Conservation (phyloP, 2,113 vertebrate species). For the Alethe diademata region DNA sequence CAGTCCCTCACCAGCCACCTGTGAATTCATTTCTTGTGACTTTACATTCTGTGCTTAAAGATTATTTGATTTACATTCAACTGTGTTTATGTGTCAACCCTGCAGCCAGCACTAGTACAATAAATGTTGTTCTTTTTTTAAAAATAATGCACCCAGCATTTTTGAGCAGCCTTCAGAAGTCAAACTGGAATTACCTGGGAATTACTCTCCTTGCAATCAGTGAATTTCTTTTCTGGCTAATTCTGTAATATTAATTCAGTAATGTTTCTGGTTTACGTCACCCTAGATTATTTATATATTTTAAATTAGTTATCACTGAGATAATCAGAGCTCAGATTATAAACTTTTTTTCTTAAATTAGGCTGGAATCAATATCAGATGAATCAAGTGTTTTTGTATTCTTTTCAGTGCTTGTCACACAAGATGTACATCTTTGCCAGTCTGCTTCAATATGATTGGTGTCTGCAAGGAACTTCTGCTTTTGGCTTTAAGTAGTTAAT, state of each 20-base stretch:
- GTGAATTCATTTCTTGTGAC: not conserved
- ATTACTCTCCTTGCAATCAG: not conserved
- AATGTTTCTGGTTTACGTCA: not conserved
- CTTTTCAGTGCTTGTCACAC: not conserved
- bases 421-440: not conserved
- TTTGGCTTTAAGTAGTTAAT: not conserved
- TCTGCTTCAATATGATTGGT: not conserved
- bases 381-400: not conserved
- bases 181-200: not conserved
- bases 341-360: not conserved
- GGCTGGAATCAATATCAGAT: not conserved
- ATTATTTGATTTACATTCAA: not conserved
- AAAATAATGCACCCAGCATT: not conserved
- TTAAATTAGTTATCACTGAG: not conserved
- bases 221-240: not conserved
- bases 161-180: not conserved
- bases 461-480: not conserved
- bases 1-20: not conserved
- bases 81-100: not conserved
- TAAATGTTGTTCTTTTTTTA: not conserved
- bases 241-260: not conserved
- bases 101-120: not conserved
- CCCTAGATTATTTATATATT: not conserved
- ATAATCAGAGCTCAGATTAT: not conserved
- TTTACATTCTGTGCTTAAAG: not conserved